Evolutionary conservation across 2,797 vertebrate species (phyloP), one percentile per base, ranked within the genome.

Genomic region (Cyclopterus lumpus): DNA sequence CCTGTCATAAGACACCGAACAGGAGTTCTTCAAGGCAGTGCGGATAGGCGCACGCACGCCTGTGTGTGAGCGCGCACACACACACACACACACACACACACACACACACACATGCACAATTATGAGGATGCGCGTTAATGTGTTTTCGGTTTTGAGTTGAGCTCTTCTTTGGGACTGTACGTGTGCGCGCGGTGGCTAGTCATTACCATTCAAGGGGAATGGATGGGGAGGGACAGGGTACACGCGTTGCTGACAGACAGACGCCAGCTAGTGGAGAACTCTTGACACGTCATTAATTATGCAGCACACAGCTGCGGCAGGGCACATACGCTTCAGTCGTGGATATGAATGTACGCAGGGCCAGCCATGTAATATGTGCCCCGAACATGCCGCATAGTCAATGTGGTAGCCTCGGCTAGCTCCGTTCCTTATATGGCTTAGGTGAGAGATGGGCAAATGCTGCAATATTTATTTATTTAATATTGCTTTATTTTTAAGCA

Each of bases 221-320:
- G 75, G 84, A 80, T 75, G 69, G 75, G 75, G 72, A 82, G 86
- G 86, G 88, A 86, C 83, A 84, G 70, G 88, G 87, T 89, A 89
- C 85, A 80, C 11, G 24, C 61, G 66, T 76, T 71, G 77, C 81
- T 90, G 92, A 92, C 91, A 92, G 90, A 90, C 85, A 85, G 82
- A 87, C 87, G 88, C 79, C 82, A 83, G 90, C 80, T n/a, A 89
- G 84, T 59, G 78, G 80, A 89, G 83, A 84, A 85, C 75, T 91
- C 86, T n/a, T 91, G 92, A 92, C 88, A 88, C 78, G 16, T 82
- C 79, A 91, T 93, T 91, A 93, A 94, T 93, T 86, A 93, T 94
- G 88, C 90, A 93, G 82, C 34, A 60, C 81, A 53, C 84, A 75
- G 88, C 89, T 75, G 89, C 80, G n/a, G 77, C 75, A 40, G 81